Evolutionary conservation across 2,797 vertebrate genomes (phyloP).

Genomic region (Hippoglossus hippoglossus): DNA sequence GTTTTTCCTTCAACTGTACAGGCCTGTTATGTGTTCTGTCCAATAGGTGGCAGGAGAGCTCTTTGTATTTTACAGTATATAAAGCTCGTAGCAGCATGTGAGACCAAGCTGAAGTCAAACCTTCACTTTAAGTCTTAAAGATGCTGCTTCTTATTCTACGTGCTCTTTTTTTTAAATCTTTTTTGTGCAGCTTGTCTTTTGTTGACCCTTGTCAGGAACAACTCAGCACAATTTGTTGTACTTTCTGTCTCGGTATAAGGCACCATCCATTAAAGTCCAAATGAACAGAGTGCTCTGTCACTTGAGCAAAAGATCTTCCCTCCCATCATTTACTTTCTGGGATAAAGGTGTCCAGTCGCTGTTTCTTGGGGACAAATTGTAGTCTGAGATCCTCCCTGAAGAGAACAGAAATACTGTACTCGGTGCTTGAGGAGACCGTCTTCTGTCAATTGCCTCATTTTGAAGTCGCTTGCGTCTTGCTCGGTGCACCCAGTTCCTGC

Average conservation of each 20-base stretch:
- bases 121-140: neutral
- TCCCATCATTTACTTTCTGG: neutral
- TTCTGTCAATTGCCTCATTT: neutral
- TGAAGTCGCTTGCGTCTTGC: slow-evolving; percentile 6
- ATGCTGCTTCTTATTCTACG: neutral
- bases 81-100: neutral
- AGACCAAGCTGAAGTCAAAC: neutral
- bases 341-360: neutral
- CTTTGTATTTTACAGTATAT: slow-evolving; percentile 18
- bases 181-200: slow-evolving; percentile 10
- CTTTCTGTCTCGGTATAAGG: neutral
- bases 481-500: slow-evolving; percentile 5
- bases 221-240: slow-evolving; percentile 9
- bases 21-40: neutral
- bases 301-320: neutral
- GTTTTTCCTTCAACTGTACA: neutral
- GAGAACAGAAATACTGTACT: slow-evolving; percentile 4
- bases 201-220: slow-evolving; percentile 10
- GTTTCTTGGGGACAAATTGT: slow-evolving; percentile 29
- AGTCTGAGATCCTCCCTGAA: neutral
- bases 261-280: slow-evolving; percentile 13
- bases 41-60: slow-evolving; percentile 68
- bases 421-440: neutral
- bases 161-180: neutral
- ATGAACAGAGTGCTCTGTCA: slow-evolving; percentile 24